Evolutionary conservation across 2,888 invertebrate genomes (phyloP).

Genomic region (Drosophila neotestacea): DNA sequence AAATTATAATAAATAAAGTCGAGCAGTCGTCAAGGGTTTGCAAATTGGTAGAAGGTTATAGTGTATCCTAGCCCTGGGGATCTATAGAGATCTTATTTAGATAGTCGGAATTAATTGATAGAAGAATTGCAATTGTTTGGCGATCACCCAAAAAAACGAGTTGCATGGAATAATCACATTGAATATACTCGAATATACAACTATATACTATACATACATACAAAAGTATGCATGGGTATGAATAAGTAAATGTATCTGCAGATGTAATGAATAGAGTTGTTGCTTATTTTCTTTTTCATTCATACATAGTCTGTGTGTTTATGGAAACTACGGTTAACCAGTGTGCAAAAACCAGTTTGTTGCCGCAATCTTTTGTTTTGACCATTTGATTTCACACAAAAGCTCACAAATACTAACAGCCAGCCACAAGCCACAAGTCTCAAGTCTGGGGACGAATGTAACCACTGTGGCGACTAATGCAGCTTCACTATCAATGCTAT

Average conservation of each 20-base stretch:
- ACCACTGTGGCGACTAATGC: constrained; percentile 25
- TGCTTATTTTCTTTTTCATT: constrained; percentile 47
- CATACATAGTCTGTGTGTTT: constrained; percentile 27
- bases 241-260: constrained; percentile 25
- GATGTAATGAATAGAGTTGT: constrained; percentile 36
- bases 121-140: background rate
- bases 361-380: constrained; percentile 70
- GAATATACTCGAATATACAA: constrained; percentile 1
- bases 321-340: constrained; percentile 44
- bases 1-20: constrained; percentile 2
- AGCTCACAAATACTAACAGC: constrained; percentile 33
- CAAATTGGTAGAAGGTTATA: constrained; percentile 1
- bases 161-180: constrained; percentile 5
- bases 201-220: background rate
- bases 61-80: background rate
- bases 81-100: background rate
- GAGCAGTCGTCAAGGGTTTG: background rate
- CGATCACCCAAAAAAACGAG: constrained; percentile 3
- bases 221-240: background rate
- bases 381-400: constrained; percentile 61
- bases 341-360: constrained; percentile 69
- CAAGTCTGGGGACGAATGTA: constrained; percentile 12
- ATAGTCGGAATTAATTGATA: background rate
- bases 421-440: background rate
- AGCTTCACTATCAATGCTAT: constrained; percentile 38